Percentiles rank a stretch among this genome's conserved stretches.
phyloP scores from a whole-genome alignment of 2,797 vertebrate genomes.

The Pagetopsis macropterus region DNA sequence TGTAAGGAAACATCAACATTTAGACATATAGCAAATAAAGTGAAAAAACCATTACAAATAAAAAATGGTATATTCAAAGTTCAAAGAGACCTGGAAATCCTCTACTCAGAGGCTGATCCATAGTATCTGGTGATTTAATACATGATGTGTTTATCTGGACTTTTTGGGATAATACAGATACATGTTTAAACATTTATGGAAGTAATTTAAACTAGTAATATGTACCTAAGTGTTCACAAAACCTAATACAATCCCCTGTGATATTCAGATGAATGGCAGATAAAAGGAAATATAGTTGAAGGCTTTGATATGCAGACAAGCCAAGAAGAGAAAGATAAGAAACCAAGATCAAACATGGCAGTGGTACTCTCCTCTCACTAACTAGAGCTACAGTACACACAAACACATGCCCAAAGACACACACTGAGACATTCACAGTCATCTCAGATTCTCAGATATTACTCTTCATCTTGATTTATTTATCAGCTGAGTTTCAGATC shows the following conservation, averaged over 20 bases:
- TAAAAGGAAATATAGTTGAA: too few relatives aligned
- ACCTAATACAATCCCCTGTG: not conserved
- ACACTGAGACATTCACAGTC: not conserved
- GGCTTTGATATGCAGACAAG: conserved; percentile 44
- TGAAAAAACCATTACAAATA: too few relatives aligned
- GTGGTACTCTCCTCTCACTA: conserved; percentile 5
- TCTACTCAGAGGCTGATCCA: not conserved
- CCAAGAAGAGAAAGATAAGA: conserved; percentile 34
- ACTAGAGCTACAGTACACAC: conserved; percentile 23
- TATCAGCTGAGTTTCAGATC: conserved; percentile 15
- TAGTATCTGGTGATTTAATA: not conserved
- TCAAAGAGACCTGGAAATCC: too few relatives aligned
- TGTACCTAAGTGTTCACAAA: not conserved
- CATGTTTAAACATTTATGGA: not conserved
- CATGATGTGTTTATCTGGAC: not conserved
- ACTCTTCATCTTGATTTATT: conserved; percentile 4
- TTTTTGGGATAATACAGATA: not conserved
- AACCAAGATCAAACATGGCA: conserved; percentile 33
- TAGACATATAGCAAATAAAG: too few relatives aligned
- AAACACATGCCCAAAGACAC: too few relatives aligned
- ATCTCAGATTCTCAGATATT: conserved; percentile 2
- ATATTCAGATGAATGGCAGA: conserved; percentile 8
- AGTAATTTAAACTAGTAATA: not conserved
- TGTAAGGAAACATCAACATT: too few relatives aligned
- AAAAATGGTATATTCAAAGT: too few relatives aligned